Conservation (phyloP, 2,888 invertebrate genomes). For the Belgica antarctica region DNA sequence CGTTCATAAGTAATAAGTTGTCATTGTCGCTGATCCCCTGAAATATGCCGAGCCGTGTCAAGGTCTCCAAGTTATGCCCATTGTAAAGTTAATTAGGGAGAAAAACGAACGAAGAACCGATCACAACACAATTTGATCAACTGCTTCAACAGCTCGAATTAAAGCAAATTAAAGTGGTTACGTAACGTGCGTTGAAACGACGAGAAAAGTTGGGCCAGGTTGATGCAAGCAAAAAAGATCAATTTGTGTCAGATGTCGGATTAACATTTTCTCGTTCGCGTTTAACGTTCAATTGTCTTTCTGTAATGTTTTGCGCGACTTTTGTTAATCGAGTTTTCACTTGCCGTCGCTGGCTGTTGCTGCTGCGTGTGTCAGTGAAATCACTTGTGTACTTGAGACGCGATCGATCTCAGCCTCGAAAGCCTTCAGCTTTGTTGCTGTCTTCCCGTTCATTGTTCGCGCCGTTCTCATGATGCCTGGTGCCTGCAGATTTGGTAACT, state of each 20-base stretch:
- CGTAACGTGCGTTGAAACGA: not conserved
- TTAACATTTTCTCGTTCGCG: constrained; percentile 40
- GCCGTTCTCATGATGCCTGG: not conserved
- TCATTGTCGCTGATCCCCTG: not conserved
- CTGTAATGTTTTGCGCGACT: not conserved
- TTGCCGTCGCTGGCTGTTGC: not conserved
- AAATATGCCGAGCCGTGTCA: not conserved
- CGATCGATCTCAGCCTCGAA: not conserved
- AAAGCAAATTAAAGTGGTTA: not conserved
- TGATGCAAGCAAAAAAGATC: constrained; percentile 26
- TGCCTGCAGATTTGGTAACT: not conserved
- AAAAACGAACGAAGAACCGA: not conserved
- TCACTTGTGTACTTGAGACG: not conserved
- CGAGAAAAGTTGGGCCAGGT: too few species aligned
- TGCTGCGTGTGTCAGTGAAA: not conserved
- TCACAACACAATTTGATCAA: not conserved
- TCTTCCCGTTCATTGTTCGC: constrained; percentile 4
- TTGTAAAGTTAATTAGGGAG: not conserved
- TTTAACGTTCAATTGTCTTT: constrained; percentile 28
- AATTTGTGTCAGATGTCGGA: constrained; percentile 44
- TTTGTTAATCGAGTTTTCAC: not conserved
- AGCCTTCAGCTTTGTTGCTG: too few species aligned
- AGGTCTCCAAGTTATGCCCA: not conserved
- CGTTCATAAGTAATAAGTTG: not conserved
- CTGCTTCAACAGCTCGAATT: not conserved